Evolutionary conservation across 2,888 invertebrate species (phyloP).

Genomic region (Baronia brevicornis): DNA sequence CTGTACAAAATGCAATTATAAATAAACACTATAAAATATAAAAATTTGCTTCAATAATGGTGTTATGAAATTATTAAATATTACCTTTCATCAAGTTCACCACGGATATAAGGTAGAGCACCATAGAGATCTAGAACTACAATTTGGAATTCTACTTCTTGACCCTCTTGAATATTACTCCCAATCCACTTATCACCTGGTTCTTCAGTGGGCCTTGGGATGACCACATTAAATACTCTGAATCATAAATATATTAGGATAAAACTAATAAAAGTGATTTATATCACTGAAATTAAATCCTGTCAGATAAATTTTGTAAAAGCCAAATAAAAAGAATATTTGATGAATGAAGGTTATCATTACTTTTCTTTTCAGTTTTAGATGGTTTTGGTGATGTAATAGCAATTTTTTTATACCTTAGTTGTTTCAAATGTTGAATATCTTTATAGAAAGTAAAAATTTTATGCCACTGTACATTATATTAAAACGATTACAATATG

Average conservation of each 20-base stretch:
- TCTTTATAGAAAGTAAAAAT: too few relatives aligned
- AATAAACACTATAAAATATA: neutral
- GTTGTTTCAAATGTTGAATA: too few relatives aligned
- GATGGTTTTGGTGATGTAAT: too few relatives aligned
- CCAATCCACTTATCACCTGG: slow-evolving; percentile 76
- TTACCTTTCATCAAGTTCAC: slow-evolving; percentile 71
- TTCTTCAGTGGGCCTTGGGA: slow-evolving; percentile 74
- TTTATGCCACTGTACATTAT: too few relatives aligned
- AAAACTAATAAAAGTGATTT: slow-evolving; percentile 1
- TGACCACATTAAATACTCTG: slow-evolving; percentile 81
- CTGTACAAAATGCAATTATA: slow-evolving; percentile 7
- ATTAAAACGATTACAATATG: too few relatives aligned
- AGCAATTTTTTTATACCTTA: too few relatives aligned
- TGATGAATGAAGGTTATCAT: too few relatives aligned
- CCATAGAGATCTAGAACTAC: slow-evolving; percentile 74
- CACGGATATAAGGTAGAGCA: slow-evolving; percentile 79
- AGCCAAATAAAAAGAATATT: too few relatives aligned
- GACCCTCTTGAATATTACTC: slow-evolving; percentile 69
- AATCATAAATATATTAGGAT: slow-evolving; percentile 21
- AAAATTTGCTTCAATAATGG: neutral
- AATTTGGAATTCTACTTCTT: slow-evolving; percentile 77
- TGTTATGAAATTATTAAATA: too few relatives aligned
- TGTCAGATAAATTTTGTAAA: too few relatives aligned
- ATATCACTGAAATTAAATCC: neutral
- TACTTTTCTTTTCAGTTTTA: too few relatives aligned